Conservation (phyloP, 2,888 invertebrate genomes). For the Itoplectis maculator region DNA sequence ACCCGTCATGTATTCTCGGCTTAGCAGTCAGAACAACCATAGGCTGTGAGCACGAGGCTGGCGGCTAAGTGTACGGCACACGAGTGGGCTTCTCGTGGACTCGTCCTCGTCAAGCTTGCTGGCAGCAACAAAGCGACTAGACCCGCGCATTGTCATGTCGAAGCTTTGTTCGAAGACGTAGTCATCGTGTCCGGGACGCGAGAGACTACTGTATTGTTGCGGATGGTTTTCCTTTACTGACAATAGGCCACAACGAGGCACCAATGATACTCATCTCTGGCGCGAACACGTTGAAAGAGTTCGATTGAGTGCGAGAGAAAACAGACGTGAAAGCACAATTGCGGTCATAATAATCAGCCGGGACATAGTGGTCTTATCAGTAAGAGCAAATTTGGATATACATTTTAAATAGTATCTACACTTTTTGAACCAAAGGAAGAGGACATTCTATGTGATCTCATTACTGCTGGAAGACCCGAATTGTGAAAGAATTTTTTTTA, state of each 20-base stretch:
- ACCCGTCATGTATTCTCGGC: slow-evolving; percentile 13
- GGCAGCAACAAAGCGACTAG: slow-evolving; percentile 55
- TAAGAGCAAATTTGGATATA: background rate
- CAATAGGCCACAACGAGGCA: slow-evolving; percentile 45
- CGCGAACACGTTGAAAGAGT: slow-evolving; percentile 17
- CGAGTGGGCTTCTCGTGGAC: slow-evolving; percentile 43
- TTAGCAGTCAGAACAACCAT: slow-evolving; percentile 38
- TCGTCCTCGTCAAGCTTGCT: slow-evolving; percentile 46
- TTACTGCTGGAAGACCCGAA: background rate
- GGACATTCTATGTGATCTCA: background rate
- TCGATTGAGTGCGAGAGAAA: background rate
- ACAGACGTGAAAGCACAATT: slow-evolving; percentile 2
- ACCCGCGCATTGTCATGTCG: slow-evolving; percentile 55
- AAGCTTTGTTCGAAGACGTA: slow-evolving; percentile 62
- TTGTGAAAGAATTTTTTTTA: background rate
- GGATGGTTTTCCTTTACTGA: slow-evolving; percentile 36
- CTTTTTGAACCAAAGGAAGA: background rate
- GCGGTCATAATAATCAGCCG: slow-evolving; percentile 8
- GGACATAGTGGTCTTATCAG: background rate
- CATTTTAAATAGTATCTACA: background rate
- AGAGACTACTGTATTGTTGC: slow-evolving; percentile 51
- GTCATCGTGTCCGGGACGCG: slow-evolving; percentile 57
- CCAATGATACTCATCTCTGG: slow-evolving; percentile 36
- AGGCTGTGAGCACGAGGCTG: slow-evolving; percentile 40
- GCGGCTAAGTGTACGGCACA: slow-evolving; percentile 34